Percentiles rank a stretch among this genome's conserved stretches.
Conservation (phyloP, 2,888 invertebrate species). For the Polydesmus complanatus region DNA sequence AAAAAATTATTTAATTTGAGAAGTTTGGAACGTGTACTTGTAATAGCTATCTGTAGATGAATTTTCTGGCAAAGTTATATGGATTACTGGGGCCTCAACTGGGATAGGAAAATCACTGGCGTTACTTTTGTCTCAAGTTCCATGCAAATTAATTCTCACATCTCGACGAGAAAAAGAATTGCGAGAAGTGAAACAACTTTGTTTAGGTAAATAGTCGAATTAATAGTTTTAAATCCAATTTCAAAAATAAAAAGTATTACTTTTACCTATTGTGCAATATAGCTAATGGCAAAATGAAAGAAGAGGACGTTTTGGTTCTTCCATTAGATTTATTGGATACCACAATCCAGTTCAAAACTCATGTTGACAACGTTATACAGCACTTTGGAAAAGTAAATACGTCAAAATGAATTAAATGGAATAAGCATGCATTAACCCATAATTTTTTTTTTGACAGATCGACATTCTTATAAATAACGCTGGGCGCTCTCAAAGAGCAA, state of each 20-base stretch:
- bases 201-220: conserved; percentile 38
- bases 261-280: background rate
- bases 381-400: conserved; percentile 6
- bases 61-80: conserved; percentile 55
- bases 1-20: background rate
- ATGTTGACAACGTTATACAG: conserved; percentile 6
- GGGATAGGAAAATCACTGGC: conserved; percentile 66
- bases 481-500: conserved; percentile 59
- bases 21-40: background rate
- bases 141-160: conserved; percentile 51
- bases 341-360: background rate
- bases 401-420: background rate
- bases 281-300: background rate
- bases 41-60: conserved; percentile 30
- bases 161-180: conserved; percentile 50
- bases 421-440: conserved; percentile 1
- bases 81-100: conserved; percentile 72
- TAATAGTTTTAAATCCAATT: background rate
- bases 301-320: conserved; percentile 4
- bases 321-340: conserved; percentile 7
- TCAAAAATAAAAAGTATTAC: too few species aligned
- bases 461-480: conserved; percentile 70
- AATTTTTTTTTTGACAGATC: conserved; percentile 34
- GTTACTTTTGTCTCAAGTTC: conserved; percentile 47
- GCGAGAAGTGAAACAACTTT: conserved; percentile 48